Base-by-base conservation (phyloP, 2,888 invertebrate genomes). In the Selenia dentaria region DNA sequence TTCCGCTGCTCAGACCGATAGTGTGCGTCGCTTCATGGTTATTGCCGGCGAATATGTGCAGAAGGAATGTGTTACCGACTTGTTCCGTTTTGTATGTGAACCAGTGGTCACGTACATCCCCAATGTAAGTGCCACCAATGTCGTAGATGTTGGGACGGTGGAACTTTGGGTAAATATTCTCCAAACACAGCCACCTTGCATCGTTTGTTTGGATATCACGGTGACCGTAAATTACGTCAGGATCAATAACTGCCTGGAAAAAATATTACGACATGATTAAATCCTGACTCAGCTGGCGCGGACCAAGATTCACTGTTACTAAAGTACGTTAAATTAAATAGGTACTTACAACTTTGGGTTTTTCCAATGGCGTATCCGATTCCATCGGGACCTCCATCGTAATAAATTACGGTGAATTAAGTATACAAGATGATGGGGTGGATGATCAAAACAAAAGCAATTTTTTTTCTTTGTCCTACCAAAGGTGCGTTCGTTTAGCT, bases 111-210 rank as follows among this genome's bases (percentile, higher is more conserved):
- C 77, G 68, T 0, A 77, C 63, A 28, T 83, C 76, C 13, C 76
- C 62, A 16, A 74, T 70, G 43, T 83, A 82, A 0, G 89, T 83
- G 14, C 87, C 84, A 6, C 90, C 90, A 12, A 89, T 72, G 33
- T 88, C 85, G 43, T 87, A 88, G 10, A 77, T 70, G 51, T 82
- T 79, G 0, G 82, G 79, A 3, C 87, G 64, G 40, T 83, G 66
- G 2, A 86, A 67, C 57, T 88, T 89, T 24, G 77, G 65, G 48
- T 83, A 85, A 6, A 86, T 62, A 13, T 80, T 63, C 6, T 76
- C 72, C 0, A 90, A 26, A 40, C 79, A 73, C 13, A 90, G 52
- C 83, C 84, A 89, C 41, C 73, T 79, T 0, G 72, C 83, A 18
- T 82, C 71, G 1, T 57, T 57, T 1, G 88, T 84, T 59, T 81